phyloP scores from a whole-genome alignment of 1,140 invertebrate genomes.

The Ceratosolen solmsi region DNA sequence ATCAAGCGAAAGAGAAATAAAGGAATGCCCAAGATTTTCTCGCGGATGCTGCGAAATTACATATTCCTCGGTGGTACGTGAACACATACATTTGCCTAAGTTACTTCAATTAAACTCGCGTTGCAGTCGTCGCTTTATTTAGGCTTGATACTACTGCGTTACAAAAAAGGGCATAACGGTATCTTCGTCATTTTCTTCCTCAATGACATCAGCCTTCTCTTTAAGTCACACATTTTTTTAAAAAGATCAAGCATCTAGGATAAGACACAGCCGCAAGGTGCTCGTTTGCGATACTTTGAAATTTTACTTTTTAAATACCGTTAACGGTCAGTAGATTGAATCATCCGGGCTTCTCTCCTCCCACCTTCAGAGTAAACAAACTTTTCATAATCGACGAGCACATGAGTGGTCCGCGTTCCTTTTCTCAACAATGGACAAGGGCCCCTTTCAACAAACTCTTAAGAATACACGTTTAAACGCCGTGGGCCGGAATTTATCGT shows the following conservation, averaged over 20 bases:
- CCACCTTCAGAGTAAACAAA: constrained; percentile 37
- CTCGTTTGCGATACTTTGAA: constrained; percentile 12
- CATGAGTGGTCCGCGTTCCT: neutral
- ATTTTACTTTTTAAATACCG: constrained; percentile 49
- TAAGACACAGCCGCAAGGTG: too few relatives aligned
- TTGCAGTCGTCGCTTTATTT: too few relatives aligned
- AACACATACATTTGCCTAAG: neutral
- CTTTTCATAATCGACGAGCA: constrained; percentile 14
- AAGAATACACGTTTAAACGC: neutral
- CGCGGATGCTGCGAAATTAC: neutral
- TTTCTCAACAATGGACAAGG: neutral
- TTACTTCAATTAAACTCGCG: constrained; percentile 1
- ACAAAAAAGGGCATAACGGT: neutral
- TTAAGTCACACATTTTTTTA: too few relatives aligned
- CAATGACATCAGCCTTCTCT: too few relatives aligned
- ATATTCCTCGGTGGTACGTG: neutral
- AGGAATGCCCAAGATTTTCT: neutral
- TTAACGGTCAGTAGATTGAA: constrained; percentile 44
- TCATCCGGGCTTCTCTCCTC: constrained; percentile 16
- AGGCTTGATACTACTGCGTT: too few relatives aligned
- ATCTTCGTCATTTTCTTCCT: neutral
- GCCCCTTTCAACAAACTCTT: neutral
- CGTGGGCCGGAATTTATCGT: too few relatives aligned
- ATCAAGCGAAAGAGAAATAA: neutral
- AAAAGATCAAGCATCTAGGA: too few relatives aligned